Evolutionary conservation across 1,140 invertebrate species (phyloP).

Genomic region (Listronotus bonariensis): DNA sequence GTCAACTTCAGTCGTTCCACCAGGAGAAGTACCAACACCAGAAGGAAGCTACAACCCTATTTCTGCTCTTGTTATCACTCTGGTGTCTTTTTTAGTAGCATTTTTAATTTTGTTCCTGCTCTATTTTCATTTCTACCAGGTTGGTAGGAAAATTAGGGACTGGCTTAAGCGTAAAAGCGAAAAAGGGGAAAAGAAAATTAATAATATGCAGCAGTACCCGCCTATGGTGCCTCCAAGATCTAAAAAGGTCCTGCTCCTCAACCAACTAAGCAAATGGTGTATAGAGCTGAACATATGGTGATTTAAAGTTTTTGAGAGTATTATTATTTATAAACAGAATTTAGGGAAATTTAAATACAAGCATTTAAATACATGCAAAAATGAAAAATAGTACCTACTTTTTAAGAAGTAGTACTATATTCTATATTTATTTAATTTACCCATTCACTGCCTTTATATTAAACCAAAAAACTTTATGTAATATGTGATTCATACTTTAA

Average conservation of each 20-base stretch:
- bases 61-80: constrained; percentile 46
- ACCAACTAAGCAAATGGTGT: constrained; percentile 27
- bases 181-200: constrained; percentile 29
- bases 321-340: background rate
- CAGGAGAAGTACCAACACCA: constrained; percentile 22
- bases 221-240: constrained; percentile 41
- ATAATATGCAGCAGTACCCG: constrained; percentile 21
- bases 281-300: constrained; percentile 39
- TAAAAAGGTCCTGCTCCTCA: constrained; percentile 27
- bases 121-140: constrained; percentile 54
- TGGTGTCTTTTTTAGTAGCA: constrained; percentile 54
- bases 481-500: no score
- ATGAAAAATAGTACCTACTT: no score
- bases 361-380: background rate
- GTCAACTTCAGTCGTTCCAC: constrained; percentile 3
- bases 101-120: constrained; percentile 53
- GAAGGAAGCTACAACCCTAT: constrained; percentile 48
- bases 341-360: background rate
- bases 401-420: no score
- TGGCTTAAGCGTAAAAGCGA: constrained; percentile 47
- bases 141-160: constrained; percentile 50
- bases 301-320: background rate
- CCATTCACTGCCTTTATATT: no score
- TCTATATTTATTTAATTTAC: no score
- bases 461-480: no score